phyloP scores from a whole-genome alignment of 2,113 vertebrate genomes.

The Galeopterus variegatus region DNA sequence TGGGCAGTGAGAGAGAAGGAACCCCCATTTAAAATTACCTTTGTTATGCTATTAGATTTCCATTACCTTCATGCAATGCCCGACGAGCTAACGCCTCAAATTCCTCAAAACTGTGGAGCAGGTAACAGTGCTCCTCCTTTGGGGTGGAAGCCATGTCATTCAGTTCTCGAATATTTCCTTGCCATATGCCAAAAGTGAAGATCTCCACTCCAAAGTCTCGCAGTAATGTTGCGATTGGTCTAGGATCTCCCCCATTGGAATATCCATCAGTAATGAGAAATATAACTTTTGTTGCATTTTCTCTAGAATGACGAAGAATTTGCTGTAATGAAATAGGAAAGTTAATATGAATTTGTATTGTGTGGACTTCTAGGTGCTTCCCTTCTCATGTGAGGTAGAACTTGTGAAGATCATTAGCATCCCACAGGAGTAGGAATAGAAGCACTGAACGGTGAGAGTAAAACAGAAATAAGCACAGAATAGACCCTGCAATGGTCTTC shows the following conservation, averaged over 20 bases:
- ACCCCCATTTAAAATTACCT: background rate
- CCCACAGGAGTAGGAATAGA: background rate
- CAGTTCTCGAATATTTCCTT: conserved; percentile 97
- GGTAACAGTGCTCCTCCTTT: conserved; percentile 98
- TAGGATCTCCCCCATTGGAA: conserved; percentile 98
- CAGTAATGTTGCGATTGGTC: conserved; percentile 94
- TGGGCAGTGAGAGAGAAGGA: background rate
- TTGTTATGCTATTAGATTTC: background rate
- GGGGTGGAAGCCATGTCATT: conserved; percentile 98
- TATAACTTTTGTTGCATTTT: conserved; percentile 96
- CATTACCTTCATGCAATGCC: conserved; percentile 97
- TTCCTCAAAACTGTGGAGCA: conserved; percentile 98
- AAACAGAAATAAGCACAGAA: background rate
- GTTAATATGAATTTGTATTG: background rate
- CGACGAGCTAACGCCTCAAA: conserved; percentile 97
- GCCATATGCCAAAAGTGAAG: conserved; percentile 99
- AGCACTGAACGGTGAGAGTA: background rate
- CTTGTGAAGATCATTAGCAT: background rate
- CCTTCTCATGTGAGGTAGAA: background rate
- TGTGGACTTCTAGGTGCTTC: background rate
- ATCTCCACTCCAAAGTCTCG: conserved; percentile 96
- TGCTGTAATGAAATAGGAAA: conserved; percentile 89
- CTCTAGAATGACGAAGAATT: conserved; percentile 95
- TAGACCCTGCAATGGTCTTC: background rate
- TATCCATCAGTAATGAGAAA: conserved; percentile 99